Evolutionary conservation across 2,888 invertebrate genomes (phyloP), one percentile per base, ranked within the genome.

Genomic region (Caenorhabditis sp.): DNA sequence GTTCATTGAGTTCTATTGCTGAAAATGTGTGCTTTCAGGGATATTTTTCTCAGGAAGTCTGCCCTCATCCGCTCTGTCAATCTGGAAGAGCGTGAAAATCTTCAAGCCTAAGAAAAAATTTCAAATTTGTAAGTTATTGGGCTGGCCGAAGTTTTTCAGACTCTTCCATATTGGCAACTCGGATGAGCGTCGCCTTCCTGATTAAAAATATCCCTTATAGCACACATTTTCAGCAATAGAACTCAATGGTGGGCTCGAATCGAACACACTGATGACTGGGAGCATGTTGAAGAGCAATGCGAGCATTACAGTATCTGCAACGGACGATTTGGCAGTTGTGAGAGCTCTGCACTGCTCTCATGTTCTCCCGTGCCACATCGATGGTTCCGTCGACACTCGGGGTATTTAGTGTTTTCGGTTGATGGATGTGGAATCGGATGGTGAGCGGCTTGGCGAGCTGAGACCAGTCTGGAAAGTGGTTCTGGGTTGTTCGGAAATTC

Each of bases 211-310:
- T n/a, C n/a, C n/a, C n/a, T n/a, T n/a, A n/a, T n/a, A n/a, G n/a
- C n/a, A n/a, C n/a, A n/a, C n/a, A n/a, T n/a, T n/a, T n/a, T 74
- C 63, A 84, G 28, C 63, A 84, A 56, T 76, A 84, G 61, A 84
- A 84, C 41, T 84, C 80, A 19, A 84, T 76, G 16, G 80, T 76
- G 3, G 84, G 84, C 24, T 84, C 80, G 35, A 75, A 80, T 16
- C 75, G 80, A 24, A 75, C 75, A 44, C 84, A 84, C 47, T 76
- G 80, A 66, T 84, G 84, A 0, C 49, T 28, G 4, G 28, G 41
- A 2, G 84, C 84, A 22, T 72, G 68, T 51, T 80, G 80, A 5
- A 84, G 22, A 12, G 80, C 41, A 16, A 84, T 76, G n/a, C 76
- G 68, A 10, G 80, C 80, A 19, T 80, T 75, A 47, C 84, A 84